Conservation (phyloP, 2,888 invertebrate genomes). For the Kryphioiulus occultus region DNA sequence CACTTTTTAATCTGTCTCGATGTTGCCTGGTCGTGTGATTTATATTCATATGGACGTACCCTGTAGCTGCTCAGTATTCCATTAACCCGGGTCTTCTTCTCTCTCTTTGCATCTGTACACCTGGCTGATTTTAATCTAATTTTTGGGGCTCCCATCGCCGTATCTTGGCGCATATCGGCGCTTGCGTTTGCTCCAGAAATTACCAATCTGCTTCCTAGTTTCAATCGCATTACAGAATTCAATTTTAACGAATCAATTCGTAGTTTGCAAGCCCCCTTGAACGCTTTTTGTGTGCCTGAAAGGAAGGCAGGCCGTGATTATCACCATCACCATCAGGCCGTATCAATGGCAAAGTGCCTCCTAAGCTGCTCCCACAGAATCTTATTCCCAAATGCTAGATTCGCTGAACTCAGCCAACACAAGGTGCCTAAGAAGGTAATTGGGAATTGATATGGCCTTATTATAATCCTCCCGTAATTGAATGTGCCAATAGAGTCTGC, state of each 20-base stretch:
- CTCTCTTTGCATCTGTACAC: not conserved
- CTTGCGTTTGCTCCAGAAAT: not conserved
- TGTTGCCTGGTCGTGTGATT: not conserved
- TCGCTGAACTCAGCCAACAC: not conserved
- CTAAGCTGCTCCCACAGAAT: not conserved
- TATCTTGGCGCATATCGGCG: not conserved
- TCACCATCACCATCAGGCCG: conserved; percentile 1
- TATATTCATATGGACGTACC: not conserved
- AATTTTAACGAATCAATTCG: conserved; percentile 23
- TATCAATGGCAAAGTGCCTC: conserved; percentile 13
- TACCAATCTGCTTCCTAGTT: not conserved
- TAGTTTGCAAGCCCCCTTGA: not conserved
- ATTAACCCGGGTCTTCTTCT: not conserved
- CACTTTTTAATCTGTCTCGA: not conserved
- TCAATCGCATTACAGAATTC: conserved; percentile 8
- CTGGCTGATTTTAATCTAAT: conserved; percentile 15
- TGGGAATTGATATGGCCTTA: conserved; percentile 23
- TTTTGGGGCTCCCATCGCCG: not conserved
- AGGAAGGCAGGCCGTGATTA: not conserved
- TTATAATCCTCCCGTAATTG: not conserved
- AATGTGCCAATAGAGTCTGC: not conserved
- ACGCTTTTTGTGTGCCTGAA: not conserved
- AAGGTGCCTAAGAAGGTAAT: not conserved
- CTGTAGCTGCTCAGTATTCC: not conserved
- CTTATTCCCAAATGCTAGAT: not conserved